phyloP scores from a whole-genome alignment of 2,888 invertebrate species.

The Caenorhabditis sp. region DNA sequence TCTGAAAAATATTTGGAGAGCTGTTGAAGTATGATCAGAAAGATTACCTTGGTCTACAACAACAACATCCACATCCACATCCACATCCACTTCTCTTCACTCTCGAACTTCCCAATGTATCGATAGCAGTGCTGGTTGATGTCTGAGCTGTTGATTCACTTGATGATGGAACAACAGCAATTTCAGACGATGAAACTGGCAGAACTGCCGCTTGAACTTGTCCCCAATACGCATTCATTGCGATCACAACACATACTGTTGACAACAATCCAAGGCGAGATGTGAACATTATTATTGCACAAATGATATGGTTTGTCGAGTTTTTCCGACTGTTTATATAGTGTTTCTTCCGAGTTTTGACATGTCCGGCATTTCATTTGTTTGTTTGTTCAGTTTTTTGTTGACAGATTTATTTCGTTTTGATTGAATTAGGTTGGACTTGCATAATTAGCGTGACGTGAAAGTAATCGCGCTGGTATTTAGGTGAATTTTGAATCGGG shows the following conservation, averaged over 20 bases:
- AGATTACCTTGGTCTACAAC: conserved; percentile 28
- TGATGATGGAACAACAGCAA: conserved; percentile 3
- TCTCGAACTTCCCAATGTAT: conserved; percentile 33
- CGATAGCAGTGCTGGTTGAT: conserved; percentile 22
- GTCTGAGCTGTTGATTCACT: conserved; percentile 4
- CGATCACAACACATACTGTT: not conserved
- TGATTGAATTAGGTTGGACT: not conserved
- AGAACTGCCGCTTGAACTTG: conserved; percentile 21
- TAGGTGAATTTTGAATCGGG: no score
- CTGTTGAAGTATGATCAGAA: no score
- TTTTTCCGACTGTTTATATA: not conserved
- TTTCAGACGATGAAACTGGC: conserved; percentile 22
- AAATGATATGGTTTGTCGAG: not conserved
- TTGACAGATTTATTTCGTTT: not conserved
- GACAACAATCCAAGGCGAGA: not conserved
- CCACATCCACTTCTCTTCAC: conserved; percentile 37
- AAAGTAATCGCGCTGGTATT: not conserved
- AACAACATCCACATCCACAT: conserved; percentile 37
- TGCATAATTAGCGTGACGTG: not conserved
- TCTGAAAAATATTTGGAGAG: no score
- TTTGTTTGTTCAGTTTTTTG: not conserved
- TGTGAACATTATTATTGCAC: not conserved
- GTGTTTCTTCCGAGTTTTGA: not conserved
- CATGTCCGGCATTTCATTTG: not conserved
- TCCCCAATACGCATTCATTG: conserved; percentile 3